phyloP scores from a whole-genome alignment of 2,113 vertebrate genomes.

The Indicator maculatus region DNA sequence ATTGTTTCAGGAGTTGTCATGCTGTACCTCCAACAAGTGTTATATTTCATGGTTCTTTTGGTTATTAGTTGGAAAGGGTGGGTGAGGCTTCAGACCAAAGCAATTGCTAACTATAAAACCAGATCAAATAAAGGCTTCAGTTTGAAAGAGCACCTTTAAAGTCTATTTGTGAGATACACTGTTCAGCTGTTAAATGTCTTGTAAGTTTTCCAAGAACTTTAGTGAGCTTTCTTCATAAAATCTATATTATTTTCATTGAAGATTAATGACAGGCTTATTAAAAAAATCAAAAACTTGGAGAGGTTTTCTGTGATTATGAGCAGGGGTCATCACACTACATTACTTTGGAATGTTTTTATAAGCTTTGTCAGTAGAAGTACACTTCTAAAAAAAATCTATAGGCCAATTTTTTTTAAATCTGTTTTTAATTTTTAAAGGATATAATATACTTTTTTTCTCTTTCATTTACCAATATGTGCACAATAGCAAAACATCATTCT shows the following conservation, averaged over 20 bases:
- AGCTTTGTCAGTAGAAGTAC: conserved; percentile 57
- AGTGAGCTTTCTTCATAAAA: conserved; percentile 68
- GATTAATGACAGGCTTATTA: conserved; percentile 64
- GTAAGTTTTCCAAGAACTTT: conserved; percentile 69
- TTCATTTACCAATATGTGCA: neutral
- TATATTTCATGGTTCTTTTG: conserved; percentile 50
- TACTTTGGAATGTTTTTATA: conserved; percentile 67
- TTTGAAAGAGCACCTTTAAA: conserved; percentile 62
- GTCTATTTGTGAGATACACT: conserved; percentile 65
- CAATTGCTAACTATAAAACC: conserved; percentile 67
- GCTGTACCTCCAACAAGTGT: conserved; percentile 34
- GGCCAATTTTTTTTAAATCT: conserved; percentile 39
- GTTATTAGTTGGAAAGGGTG: conserved; percentile 70
- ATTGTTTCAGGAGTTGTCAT: conserved; percentile 7
- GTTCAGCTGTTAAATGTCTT: conserved; percentile 71
- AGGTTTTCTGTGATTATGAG: conserved; percentile 54
- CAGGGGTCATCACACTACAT: conserved; percentile 58
- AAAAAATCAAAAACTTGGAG: conserved; percentile 65
- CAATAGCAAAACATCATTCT: neutral
- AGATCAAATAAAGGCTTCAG: conserved; percentile 73
- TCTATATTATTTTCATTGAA: conserved; percentile 70
- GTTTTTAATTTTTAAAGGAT: conserved; percentile 59
- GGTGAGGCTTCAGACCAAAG: conserved; percentile 68
- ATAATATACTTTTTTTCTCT: conserved; percentile 13
- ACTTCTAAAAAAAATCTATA: conserved; percentile 24